These are phyloP conservation scores for Calliphora vicina DNA, from an alignment of 1,140 invertebrate species.

Conservation along the genomic window DNA sequence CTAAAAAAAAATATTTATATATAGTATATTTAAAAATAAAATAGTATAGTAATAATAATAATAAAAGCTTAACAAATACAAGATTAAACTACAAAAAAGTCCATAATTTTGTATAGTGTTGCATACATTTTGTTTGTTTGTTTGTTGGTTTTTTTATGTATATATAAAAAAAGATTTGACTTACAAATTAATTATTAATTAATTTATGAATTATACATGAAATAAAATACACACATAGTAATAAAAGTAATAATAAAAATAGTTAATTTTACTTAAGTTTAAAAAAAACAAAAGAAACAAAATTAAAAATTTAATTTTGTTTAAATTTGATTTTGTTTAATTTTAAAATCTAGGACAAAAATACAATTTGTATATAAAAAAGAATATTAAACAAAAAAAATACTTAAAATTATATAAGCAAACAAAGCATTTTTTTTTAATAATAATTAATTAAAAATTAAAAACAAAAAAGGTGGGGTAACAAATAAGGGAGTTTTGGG, in stretches of 20 bases:
- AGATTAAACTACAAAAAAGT: slow-evolving; percentile 26
- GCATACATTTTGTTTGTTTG: background rate
- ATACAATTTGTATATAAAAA: slow-evolving; percentile 13
- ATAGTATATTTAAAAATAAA: background rate
- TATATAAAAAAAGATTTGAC: background rate
- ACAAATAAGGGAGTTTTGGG: background rate
- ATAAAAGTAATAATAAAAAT: slow-evolving; percentile 17
- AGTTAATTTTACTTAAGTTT: background rate
- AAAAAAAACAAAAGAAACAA: background rate
- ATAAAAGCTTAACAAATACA: slow-evolving; percentile 11
- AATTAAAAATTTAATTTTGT: background rate
- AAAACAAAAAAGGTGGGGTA: slow-evolving; percentile 24
- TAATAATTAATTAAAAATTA: background rate
- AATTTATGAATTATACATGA: background rate
- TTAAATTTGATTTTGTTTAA: background rate
- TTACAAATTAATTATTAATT: background rate
- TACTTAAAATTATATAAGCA: slow-evolving; percentile 1
- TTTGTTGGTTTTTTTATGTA: background rate
- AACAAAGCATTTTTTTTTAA: background rate
- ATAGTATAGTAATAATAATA: background rate
- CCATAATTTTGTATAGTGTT: slow-evolving; percentile 27
- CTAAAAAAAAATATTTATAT: background rate
- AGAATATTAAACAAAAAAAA: background rate
- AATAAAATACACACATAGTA: background rate
- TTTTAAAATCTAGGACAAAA: background rate